Percentiles rank a stretch among this genome's conserved stretches.
Evolutionary conservation across 2,888 invertebrate species (phyloP).

Genomic region (Euplexia lucipara): DNA sequence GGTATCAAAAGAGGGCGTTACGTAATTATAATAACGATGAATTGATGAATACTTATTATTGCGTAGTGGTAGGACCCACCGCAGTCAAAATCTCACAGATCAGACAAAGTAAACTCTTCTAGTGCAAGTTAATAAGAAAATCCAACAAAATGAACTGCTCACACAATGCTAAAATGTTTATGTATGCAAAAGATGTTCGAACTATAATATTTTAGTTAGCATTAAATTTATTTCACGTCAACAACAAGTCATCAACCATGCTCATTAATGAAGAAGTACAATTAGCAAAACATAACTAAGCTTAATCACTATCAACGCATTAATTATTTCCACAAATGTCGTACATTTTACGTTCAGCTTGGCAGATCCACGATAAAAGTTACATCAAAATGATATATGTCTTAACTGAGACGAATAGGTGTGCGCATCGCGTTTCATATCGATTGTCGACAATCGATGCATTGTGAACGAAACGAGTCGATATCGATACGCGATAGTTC

Average conservation of each 20-base stretch:
- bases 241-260: constrained; percentile 39
- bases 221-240: constrained; percentile 69
- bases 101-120: constrained; percentile 60
- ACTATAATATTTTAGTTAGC: constrained; percentile 66
- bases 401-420: constrained; percentile 57
- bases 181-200: constrained; percentile 75
- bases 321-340: constrained; percentile 10
- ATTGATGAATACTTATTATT: constrained; percentile 74
- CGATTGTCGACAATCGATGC: constrained; percentile 83
- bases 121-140: constrained; percentile 64
- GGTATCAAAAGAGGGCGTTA: constrained; percentile 84
- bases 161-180: constrained; percentile 76
- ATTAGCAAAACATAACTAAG: constrained; percentile 9
- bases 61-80: constrained; percentile 73
- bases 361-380: constrained; percentile 26
- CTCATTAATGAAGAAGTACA: neutral
- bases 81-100: constrained; percentile 66
- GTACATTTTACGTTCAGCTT: constrained; percentile 17
- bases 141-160: constrained; percentile 67
- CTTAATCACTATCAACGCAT: neutral
- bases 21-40: constrained; percentile 81
- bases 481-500: constrained; percentile 78
- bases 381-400: constrained; percentile 49
- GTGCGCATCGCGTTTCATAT: constrained; percentile 74
- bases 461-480: constrained; percentile 78